These are phyloP conservation scores for Plagodis dolabraria DNA, from an alignment of 2,888 invertebrate genomes.

Conservation along the genomic window DNA sequence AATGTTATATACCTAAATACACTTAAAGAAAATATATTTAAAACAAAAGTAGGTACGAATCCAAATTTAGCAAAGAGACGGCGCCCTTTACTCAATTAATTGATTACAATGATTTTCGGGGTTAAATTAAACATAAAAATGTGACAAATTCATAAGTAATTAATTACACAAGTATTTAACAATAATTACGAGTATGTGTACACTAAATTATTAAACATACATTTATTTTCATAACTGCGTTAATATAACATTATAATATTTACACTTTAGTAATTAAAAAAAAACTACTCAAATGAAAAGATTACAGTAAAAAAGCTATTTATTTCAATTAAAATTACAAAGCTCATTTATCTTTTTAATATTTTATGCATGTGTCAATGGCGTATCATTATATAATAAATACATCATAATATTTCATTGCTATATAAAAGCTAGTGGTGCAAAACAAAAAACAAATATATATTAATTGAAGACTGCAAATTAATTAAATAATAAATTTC, in stretches of 20 bases:
- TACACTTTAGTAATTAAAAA: slow-evolving; percentile 24
- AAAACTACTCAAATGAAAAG: slow-evolving; percentile 39
- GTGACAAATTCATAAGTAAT: background rate
- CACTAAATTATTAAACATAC: slow-evolving; percentile 8
- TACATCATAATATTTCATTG: no score
- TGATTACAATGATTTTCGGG: no score
- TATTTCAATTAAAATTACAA: slow-evolving; percentile 61
- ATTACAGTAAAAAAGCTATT: slow-evolving; percentile 66
- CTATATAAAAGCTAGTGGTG: no score
- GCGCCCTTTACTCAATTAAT: no score
- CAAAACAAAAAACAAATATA: no score
- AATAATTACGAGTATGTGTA: slow-evolving; percentile 9
- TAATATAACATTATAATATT: slow-evolving; percentile 26
- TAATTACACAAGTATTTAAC: slow-evolving; percentile 24
- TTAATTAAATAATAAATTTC: no score
- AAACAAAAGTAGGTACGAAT: no score
- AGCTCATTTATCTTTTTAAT: slow-evolving; percentile 62
- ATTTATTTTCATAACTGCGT: slow-evolving; percentile 25
- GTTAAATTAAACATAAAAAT: background rate
- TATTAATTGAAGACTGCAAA: no score
- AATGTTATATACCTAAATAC: no score
- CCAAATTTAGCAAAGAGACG: no score
- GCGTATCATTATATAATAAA: no score
- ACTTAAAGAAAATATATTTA: no score
- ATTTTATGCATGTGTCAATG: slow-evolving; percentile 32